Percentiles rank a stretch among this genome's conserved stretches.
Evolutionary conservation across 2,888 invertebrate genomes (phyloP).

Genomic region (Zeuzera pyrina): DNA sequence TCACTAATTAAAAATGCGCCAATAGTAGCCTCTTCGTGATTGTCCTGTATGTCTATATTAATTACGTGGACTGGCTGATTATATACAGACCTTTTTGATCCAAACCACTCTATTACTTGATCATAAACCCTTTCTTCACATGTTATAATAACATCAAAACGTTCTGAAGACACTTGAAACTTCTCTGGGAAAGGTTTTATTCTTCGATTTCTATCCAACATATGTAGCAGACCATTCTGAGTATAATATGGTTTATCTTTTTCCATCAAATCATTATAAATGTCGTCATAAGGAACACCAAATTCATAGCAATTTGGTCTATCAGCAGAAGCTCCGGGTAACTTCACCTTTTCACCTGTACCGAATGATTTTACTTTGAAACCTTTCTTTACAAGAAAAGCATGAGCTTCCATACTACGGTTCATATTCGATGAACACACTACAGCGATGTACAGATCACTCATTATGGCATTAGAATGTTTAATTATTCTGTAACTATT

Average conservation of each 20-base stretch:
- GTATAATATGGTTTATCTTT: slow-evolving; percentile 97
- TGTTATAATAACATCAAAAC: slow-evolving; percentile 96
- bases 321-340: slow-evolving; percentile 95
- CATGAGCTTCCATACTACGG: slow-evolving; percentile 99
- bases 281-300: slow-evolving; percentile 94
- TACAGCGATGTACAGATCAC: slow-evolving; percentile 86
- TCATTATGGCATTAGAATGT: too few species aligned
- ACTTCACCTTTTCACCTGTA: slow-evolving; percentile 95
- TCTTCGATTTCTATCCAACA: slow-evolving; percentile 96
- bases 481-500: slow-evolving; percentile 1
- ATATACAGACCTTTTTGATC: slow-evolving; percentile 82
- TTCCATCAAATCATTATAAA: slow-evolving; percentile 90
- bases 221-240: slow-evolving; percentile 97
- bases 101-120: slow-evolving; percentile 96
- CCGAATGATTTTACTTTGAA: slow-evolving; percentile 96
- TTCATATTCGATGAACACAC: slow-evolving; percentile 99
- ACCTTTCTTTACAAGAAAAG: slow-evolving; percentile 96
- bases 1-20: slow-evolving; percentile 99
- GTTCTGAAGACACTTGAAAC: slow-evolving; percentile 91
- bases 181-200: slow-evolving; percentile 96
- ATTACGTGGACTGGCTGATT: slow-evolving; percentile 96
- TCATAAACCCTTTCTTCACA: slow-evolving; percentile 99
- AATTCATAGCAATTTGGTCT: slow-evolving; percentile 98
- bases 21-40: slow-evolving; percentile 98
- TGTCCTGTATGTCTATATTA: slow-evolving; percentile 99